Evolutionary conservation across 1,140 invertebrate species (phyloP), one percentile per base, ranked within the genome.

Genomic region (Oppia nitens): DNA sequence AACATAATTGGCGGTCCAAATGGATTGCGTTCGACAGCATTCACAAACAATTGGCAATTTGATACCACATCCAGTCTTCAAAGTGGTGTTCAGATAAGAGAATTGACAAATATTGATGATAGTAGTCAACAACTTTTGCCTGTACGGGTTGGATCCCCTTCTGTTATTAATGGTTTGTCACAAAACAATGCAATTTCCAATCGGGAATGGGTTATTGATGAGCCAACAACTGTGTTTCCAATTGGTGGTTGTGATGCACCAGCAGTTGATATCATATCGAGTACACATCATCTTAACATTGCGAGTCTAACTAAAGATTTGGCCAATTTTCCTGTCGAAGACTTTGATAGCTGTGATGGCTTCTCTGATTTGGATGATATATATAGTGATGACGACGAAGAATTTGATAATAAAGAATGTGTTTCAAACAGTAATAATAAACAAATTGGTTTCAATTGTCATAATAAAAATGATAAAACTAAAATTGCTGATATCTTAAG

Each of bases 231-330:
- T 53, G 60, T 47, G 29, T 56, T 60, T 29, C 24, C 48, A 47
- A 27, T 60, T 26, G 52, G 60, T 1, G 54, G 63, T 17, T 27
- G 48, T 49, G 47, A 47, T 55, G 49, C 66, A 23, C 66, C 63
- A 12, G 63, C 64, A 24, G 56, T 67, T 23, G 63, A 60, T 23
- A 64, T 64, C 24, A 64, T 68, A 29, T 67, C 62, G 29, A 62
- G 55, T 29, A 55, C 63, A 17, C 60, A 59, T n/a, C 48, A 59
- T 17, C 60, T 67, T 21, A 63, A 73, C 26, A 61, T 70, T 25
- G 64, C 66, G 23, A 62, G 68, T 24, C 59, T 75, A 0, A 67
- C 68, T 12, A 59, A 61, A 3, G 70, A 65, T 53, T 69, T 72
- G 55, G 45, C 72, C 67, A 67, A 66, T 65, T 20, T 53, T 17